Base-by-base conservation (phyloP, 2,888 invertebrate species). In the Nemoura dubitans region DNA sequence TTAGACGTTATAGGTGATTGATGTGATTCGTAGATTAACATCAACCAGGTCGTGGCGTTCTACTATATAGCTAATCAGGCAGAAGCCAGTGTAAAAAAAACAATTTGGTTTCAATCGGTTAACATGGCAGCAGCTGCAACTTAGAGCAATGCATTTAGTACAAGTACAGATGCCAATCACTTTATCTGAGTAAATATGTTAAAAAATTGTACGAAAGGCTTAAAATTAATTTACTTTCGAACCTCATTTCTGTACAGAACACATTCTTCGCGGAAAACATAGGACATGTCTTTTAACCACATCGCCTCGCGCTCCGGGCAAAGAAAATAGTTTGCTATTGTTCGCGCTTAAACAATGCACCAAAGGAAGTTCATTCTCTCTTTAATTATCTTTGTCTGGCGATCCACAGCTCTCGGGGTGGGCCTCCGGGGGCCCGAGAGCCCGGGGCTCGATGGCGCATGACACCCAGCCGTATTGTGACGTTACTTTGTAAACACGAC, bases 381-480 rank as follows among this genome's bases (percentile, higher is more conserved):
- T 87, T 87, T 87, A 86, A 87, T 87, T 87, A 87, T 85, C 87
- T 85, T 76, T 85, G 85, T 87, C 42, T 86, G 77, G 14, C 59
- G 59, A 59, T 14, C 59, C 21, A 59, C 16, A 59, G 21, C 59
- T 26, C 78, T 26, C 78, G n/a, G 30, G 30, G 78, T 6, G 25
- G 78, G 5, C 36, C 59, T 7, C 16, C 21, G 59, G 16, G 2
- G 16, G 6, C 2, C 59, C 5, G 36, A 10, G 5, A 36, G 36
- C 36, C 36, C 36, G 36, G 36, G 36, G 10, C 5, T 36, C 36
- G 36, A n/a, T n/a, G n/a, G n/a, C 27, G 80, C 21, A 26, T 29
- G 16, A 81, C 28, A 14, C 78, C 78, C 59, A 59, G 59, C 16
- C 59, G 28, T 81, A 30, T 81, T 81, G 81, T 30, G 10, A 30